Evolutionary conservation across 2,113 vertebrate species (phyloP).

Genomic region (Benthochromis sp.): DNA sequence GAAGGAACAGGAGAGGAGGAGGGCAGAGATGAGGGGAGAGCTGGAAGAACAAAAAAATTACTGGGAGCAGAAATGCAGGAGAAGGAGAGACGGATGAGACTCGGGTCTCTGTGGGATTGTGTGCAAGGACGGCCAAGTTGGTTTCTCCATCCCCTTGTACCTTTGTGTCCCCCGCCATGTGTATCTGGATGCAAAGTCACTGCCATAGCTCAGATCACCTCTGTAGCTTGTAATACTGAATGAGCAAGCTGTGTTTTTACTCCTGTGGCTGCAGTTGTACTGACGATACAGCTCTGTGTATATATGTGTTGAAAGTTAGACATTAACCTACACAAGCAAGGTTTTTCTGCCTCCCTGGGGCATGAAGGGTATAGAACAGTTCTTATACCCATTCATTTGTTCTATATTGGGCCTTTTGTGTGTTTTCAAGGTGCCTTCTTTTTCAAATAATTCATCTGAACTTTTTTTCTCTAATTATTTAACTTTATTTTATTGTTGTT

Average conservation of each 20-base stretch:
- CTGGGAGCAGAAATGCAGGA: constrained; percentile 1
- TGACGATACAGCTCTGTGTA: not conserved
- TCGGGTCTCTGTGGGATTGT: constrained; percentile 64
- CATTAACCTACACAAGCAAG: constrained; percentile 43
- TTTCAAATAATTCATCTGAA: not conserved
- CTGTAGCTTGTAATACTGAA: constrained; percentile 39
- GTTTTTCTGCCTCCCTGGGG: constrained; percentile 19
- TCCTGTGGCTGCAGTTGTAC: constrained; percentile 17
- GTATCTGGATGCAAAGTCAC: constrained; percentile 52
- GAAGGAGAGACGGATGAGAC: constrained; percentile 50
- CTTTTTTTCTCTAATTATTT: not conserved
- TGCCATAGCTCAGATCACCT: constrained; percentile 38
- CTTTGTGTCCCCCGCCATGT: constrained; percentile 41
- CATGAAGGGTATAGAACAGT: constrained; percentile 27
- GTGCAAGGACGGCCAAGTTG: constrained; percentile 86
- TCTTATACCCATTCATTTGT: constrained; percentile 3
- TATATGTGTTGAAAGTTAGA: constrained; percentile 18
- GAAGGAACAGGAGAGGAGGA: not conserved
- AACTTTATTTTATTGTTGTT: not conserved
- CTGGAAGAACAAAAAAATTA: not conserved
- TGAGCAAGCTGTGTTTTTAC: constrained; percentile 25
- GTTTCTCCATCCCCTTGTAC: constrained; percentile 42
- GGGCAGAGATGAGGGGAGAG: not conserved
- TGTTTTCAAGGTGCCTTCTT: not conserved
- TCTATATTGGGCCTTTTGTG: not conserved